Base-by-base conservation (phyloP, 1,140 invertebrate species). In the Mactra quadrangularis region DNA sequence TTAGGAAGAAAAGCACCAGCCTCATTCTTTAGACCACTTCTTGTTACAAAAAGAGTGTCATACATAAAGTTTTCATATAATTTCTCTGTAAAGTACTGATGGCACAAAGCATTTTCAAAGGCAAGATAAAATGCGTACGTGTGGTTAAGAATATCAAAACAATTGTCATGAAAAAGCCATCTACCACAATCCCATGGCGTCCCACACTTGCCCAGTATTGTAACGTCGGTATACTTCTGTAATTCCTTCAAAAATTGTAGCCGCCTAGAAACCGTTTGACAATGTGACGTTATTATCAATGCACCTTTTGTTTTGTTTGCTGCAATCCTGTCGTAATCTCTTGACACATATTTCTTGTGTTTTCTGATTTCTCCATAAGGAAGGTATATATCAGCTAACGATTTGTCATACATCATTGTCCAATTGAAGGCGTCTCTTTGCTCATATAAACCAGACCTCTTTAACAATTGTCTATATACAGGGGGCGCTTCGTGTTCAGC, bases 31-130 rank as follows among this genome's bases (percentile, higher is more conserved):
- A 38, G 13, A 31, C 78, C 66, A 22, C 82, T 72, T 15, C 82
- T 29, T 64, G 45, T 38, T 25, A 83, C 41, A 0, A 41, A 31
- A 15, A 76, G 27, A 31, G 60, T 57, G 38, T 83, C 41, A 31
- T 57, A 50, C 27, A 17, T 35, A 45, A 35, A 70, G 47, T 31
- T 66, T 3, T 57, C 31, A 27, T 84, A 86, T 50, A 87, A 84
- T 62, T 86, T 85, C 55, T 87, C 86, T n/a, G 86, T 77, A 45
- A 86, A 60, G 70, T 74, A 74, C 3, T 74, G 15, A 27, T 74
- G 29, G 52, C 71, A 74, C 0, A 74, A 41, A 9, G 71, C 52
- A 25, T 74, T 74, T 41, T 57, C 53, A 57, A 74, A 57, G 9
- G 71, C 71, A 33, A 74, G 25, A 38, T 74, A 74, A 25, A 74